Evolutionary conservation across 2,888 invertebrate species (phyloP).

Genomic region (Micropterix aruncella): DNA sequence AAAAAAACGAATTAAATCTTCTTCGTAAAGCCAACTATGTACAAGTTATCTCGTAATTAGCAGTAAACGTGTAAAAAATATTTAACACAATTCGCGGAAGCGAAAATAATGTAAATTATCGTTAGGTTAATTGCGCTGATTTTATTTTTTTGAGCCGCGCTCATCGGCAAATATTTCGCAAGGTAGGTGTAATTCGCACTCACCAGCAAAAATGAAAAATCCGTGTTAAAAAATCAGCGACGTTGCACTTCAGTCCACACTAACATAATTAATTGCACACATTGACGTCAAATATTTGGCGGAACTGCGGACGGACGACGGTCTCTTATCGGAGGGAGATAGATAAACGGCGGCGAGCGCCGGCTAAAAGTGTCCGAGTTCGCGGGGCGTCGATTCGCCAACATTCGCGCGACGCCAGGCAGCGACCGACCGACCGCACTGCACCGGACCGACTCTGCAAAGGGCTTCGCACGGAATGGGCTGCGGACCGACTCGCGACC

Average conservation of each 20-base stretch:
- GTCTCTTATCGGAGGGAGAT: neutral
- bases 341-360: conserved; percentile 11
- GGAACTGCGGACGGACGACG: neutral
- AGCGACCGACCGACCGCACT: conserved; percentile 19
- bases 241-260: neutral
- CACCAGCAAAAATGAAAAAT: neutral
- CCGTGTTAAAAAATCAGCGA: neutral
- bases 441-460: conserved; percentile 26
- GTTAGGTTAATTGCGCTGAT: too few relatives aligned
- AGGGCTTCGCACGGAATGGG: conserved; percentile 33
- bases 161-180: too few relatives aligned
- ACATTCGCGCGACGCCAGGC: conserved; percentile 14
- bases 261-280: neutral
- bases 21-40: too few relatives aligned
- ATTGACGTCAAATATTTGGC: neutral
- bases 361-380: conserved; percentile 17
- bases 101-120: too few relatives aligned
- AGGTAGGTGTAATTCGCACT: too few relatives aligned
- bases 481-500: conserved; percentile 31
- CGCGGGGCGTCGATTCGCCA: conserved; percentile 20
- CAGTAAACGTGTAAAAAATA: too few relatives aligned
- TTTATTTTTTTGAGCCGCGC: too few relatives aligned
- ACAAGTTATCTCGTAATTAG: too few relatives aligned
- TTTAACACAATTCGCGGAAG: too few relatives aligned
- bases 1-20: too few relatives aligned